Conservation (phyloP, 2,888 invertebrate genomes). For the Nasonovia ribisnigri region DNA sequence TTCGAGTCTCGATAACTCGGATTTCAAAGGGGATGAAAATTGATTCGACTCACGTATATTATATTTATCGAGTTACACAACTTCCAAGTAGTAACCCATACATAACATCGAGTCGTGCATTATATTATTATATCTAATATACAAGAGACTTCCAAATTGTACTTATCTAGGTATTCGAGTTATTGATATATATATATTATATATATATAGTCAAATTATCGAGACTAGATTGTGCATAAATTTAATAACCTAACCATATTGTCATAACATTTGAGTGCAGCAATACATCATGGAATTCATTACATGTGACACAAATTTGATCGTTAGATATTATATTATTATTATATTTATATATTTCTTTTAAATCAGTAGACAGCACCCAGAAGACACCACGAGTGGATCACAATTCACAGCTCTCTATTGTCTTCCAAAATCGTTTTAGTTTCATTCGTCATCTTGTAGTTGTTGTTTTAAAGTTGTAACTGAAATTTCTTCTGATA, state of each 20-base stretch:
- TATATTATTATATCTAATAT: not conserved
- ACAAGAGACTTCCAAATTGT: not conserved
- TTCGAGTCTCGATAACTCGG: not conserved
- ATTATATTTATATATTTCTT: too few relatives aligned
- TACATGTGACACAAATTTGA: too few relatives aligned
- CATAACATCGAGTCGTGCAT: not conserved
- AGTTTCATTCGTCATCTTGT: not conserved
- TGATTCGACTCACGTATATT: not conserved
- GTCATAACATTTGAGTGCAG: too few relatives aligned
- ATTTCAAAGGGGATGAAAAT: not conserved
- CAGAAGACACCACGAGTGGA: not conserved
- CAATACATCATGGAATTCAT: too few relatives aligned
- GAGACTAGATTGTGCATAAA: not conserved
- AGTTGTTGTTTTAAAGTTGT: not conserved
- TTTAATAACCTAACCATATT: too few relatives aligned
- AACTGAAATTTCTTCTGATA: not conserved
- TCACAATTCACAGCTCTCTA: not conserved
- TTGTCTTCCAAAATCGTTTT: not conserved
- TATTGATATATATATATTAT: too few relatives aligned
- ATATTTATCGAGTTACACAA: not conserved
- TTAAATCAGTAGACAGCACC: too few relatives aligned
- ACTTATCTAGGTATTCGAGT: not conserved
- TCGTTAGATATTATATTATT: too few relatives aligned
- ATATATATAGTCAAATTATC: not conserved
- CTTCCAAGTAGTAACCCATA: not conserved